Evolutionary conservation across 2,888 invertebrate genomes (phyloP), one percentile per base, ranked within the genome.

Genomic region (Drosophila subquinaria): DNA sequence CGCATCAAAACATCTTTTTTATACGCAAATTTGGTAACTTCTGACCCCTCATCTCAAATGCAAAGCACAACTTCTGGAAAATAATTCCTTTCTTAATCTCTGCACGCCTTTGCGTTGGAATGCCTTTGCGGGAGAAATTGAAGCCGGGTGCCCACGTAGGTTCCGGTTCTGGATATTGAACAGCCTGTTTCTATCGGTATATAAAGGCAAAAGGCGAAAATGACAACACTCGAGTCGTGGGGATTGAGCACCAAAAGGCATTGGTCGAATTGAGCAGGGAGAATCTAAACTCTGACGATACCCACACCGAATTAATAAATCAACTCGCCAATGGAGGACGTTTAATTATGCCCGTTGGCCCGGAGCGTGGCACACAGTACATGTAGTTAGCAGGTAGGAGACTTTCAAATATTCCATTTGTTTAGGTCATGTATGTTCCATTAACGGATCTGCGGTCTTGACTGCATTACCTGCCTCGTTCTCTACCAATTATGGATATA

Each of bases 121-220:
- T 94, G 95, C n/a, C n/a, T 75, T 94, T 99, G 53, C 95, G 95
- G 89, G 95, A 96, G 74, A 96, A 97, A 82, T 93, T 98, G 53
- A 93, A 94, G 35, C 95, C 95, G 60, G 98, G 97, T 11, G 95
- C 95, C 59, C 95, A 98, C 93, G 97, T 98, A 51, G 98, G 98
- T 13, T 98, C 97, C 27, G 98, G 98, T 1, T 97, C 97, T 69
- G 98, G 98, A 3, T 98, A 98, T 92, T 94, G 98, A 45, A 98
- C 98, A 2, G 96, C 96, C 13, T 98, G 98, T 89, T 97, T 98
- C 96, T 96, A 97, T 17, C 93, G 96, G 40, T 97, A 97, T 95
- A 94, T 97, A 48, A 94, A 94, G 62, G 94, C 95, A 62, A 93
- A 93, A 74, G 91, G 90, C 1, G 85, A 89, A 2, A 60, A 86